These are phyloP conservation scores for Vulpes vulpes DNA, from an alignment of 2,113 vertebrate genomes.

Conservation along the genomic window DNA sequence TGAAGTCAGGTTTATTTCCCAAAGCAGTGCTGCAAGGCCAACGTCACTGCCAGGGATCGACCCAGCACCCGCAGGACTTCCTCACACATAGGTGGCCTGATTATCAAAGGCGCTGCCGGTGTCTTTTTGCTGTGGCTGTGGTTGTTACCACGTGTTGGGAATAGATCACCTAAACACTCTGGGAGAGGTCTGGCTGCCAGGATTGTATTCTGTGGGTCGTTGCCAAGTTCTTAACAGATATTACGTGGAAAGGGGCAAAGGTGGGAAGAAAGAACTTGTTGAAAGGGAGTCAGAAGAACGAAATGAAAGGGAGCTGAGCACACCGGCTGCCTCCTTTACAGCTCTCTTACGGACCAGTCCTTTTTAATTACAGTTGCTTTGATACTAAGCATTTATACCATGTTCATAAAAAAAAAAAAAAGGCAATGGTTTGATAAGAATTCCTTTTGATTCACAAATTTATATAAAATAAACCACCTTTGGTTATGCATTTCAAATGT, in stretches of 20 bases:
- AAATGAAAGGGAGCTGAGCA: neutral
- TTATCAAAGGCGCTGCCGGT: neutral
- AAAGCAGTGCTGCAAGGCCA: neutral
- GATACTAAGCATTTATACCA: neutral
- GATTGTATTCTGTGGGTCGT: neutral
- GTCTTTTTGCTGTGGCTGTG: neutral
- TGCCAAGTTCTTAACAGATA: neutral
- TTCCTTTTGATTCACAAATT: conserved; percentile 39
- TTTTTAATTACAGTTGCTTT: neutral
- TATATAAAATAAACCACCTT: conserved; percentile 17
- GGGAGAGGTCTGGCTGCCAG: neutral
- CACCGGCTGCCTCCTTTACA: neutral
- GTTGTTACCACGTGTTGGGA: neutral
- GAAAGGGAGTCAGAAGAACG: neutral
- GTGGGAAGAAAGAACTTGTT: neutral
- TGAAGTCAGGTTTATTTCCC: neutral
- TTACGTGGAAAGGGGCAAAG: neutral
- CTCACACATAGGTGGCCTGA: neutral
- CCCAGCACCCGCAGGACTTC: neutral
- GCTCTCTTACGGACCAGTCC: neutral
- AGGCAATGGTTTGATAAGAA: neutral
- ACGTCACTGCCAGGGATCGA: neutral
- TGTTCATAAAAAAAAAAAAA: neutral
- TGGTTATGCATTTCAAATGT: neutral
- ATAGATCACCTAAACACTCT: neutral